phyloP scores from a whole-genome alignment of 2,113 vertebrate genomes.

The Mustela lutreola region DNA sequence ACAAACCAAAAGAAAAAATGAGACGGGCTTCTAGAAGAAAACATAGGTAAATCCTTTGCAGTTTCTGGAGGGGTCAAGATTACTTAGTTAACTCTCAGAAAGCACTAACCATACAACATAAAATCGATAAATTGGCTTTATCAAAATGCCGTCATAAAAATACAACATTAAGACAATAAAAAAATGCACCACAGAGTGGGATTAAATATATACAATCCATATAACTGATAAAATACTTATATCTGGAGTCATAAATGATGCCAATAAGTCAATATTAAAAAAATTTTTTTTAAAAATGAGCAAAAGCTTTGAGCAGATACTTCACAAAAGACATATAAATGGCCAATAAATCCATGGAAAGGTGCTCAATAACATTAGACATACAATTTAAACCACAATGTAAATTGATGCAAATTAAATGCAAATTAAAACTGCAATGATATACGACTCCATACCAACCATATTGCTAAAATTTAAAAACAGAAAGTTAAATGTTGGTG shows the following conservation, averaged over 20 bases:
- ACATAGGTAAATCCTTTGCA: not conserved
- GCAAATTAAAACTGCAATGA: not conserved
- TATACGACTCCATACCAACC: not conserved
- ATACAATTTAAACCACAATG: not conserved
- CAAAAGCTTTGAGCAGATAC: not conserved
- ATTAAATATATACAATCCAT: not conserved
- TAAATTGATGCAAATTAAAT: slow-evolving; percentile 15
- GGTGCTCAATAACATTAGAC: not conserved
- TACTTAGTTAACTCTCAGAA: slow-evolving; percentile 13
- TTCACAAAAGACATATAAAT: not conserved
- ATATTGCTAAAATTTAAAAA: not conserved
- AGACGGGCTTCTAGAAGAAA: not conserved
- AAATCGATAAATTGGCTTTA: slow-evolving; percentile 33
- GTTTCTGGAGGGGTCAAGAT: not conserved
- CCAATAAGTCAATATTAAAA: not conserved
- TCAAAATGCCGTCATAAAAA: not conserved
- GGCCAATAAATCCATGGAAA: not conserved
- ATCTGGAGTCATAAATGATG: not conserved
- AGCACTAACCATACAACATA: not conserved
- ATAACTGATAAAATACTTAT: slow-evolving; percentile 30
- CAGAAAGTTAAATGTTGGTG: not conserved
- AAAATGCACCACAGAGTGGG: not conserved
- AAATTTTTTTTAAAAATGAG: not conserved
- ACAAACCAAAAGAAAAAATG: not conserved
- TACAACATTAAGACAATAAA: not conserved